Conservation (phyloP, 2,113 vertebrate genomes). For the Parus major region DNA sequence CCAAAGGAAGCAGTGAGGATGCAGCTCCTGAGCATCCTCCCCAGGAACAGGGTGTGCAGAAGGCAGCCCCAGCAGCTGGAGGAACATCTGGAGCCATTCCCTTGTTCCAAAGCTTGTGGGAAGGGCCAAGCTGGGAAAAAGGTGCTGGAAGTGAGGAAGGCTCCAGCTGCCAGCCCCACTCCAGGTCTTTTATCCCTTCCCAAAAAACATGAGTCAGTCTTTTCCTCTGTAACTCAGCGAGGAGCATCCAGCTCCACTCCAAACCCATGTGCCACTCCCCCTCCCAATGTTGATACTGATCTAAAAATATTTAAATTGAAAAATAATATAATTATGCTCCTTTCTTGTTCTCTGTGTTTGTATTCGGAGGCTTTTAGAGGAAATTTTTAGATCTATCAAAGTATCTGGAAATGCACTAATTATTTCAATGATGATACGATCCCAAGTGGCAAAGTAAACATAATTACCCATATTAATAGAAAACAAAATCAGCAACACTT, state of each 20-base stretch:
- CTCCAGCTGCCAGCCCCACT: neutral
- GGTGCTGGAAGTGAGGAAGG: neutral
- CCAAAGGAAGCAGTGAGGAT: fast-evolving
- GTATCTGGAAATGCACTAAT: neutral
- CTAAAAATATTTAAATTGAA: neutral
- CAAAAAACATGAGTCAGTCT: neutral
- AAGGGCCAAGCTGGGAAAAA: neutral
- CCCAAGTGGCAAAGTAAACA: conserved; percentile 18
- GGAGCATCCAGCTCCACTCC: neutral
- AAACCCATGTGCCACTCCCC: neutral
- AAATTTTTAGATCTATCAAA: neutral
- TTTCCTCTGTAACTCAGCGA: neutral
- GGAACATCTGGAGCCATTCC: neutral
- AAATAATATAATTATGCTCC: neutral
- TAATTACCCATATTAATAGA: neutral
- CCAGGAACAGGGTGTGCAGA: neutral
- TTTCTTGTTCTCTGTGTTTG: neutral
- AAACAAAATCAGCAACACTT: conserved; percentile 32
- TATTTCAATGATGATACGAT: neutral
- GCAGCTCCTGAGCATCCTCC: neutral
- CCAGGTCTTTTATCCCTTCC: neutral
- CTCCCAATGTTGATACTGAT: neutral
- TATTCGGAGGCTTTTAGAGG: neutral
- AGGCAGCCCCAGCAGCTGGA: neutral
- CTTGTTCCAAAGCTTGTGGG: fast-evolving